Conservation (phyloP, 2,888 invertebrate species). For the Apamea monoglypha region DNA sequence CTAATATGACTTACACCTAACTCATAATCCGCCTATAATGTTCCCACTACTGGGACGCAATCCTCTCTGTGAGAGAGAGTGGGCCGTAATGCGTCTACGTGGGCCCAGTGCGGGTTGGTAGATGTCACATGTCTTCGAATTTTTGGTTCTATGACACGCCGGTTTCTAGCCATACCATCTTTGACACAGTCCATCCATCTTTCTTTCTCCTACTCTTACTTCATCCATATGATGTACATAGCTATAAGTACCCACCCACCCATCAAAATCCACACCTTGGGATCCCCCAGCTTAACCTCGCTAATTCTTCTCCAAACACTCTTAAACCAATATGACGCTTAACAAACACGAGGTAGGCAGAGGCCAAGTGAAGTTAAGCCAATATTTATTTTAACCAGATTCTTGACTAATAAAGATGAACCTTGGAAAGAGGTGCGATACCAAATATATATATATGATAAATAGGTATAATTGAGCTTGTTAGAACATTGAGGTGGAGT, state of each 20-base stretch:
- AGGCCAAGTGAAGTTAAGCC: constrained; percentile 14
- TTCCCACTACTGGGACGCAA: too few species aligned
- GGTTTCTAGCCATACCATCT: too few species aligned
- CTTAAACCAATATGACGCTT: constrained; percentile 27
- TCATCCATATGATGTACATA: too few species aligned
- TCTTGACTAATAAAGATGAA: background rate
- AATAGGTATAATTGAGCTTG: constrained; percentile 40
- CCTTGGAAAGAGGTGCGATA: constrained; percentile 31
- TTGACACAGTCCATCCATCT: too few species aligned
- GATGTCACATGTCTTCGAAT: too few species aligned
- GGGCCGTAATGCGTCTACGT: too few species aligned
- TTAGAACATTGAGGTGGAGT: constrained; percentile 12
- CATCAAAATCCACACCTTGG: background rate
- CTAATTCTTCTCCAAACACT: constrained; percentile 43
- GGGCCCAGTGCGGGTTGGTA: too few species aligned
- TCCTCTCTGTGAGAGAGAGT: too few species aligned
- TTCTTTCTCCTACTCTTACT: too few species aligned
- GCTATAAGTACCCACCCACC: background rate
- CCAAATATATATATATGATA: constrained; percentile 8
- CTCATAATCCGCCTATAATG: too few species aligned
- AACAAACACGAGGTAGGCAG: constrained; percentile 32
- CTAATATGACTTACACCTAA: too few species aligned
- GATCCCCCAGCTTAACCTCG: constrained; percentile 20
- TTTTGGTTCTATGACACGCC: too few species aligned
- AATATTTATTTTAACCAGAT: constrained; percentile 39